A percentile compares a stretch with the other conserved stretches of the same genome.
Evolutionary conservation across 2,888 invertebrate genomes (phyloP).

Genomic region (Lasioglossum vierecki): DNA sequence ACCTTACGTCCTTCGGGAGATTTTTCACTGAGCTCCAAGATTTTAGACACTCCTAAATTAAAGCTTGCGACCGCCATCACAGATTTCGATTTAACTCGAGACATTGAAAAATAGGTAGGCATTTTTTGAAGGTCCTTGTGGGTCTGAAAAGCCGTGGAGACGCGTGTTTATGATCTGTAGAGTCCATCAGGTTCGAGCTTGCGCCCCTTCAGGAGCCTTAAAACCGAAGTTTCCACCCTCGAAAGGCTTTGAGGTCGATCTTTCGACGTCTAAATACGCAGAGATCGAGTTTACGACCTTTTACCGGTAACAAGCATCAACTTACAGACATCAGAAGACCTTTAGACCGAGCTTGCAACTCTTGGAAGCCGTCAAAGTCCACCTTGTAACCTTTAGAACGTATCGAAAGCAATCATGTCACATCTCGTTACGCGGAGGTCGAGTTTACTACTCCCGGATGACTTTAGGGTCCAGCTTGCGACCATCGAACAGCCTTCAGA

Average conservation of each 20-base stretch:
- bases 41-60: background rate
- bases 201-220: background rate
- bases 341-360: background rate
- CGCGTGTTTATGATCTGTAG: background rate
- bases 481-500: background rate
- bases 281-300: conserved; percentile 2
- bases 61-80: background rate
- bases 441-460: background rate
- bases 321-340: background rate
- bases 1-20: background rate
- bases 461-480: background rate
- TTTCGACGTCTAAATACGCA: background rate
- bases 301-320: background rate
- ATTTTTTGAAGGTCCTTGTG: background rate
- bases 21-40: background rate
- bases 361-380: background rate
- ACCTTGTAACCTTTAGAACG: background rate
- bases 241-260: too few relatives aligned
- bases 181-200: background rate
- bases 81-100: background rate
- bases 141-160: background rate
- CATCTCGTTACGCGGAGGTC: conserved; percentile 3
- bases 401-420: conserved; percentile 1
- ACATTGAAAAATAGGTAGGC: background rate
- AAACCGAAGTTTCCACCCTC: background rate